Base-by-base conservation (phyloP, 2,888 invertebrate species). In the Ormyrus nitidulus region DNA sequence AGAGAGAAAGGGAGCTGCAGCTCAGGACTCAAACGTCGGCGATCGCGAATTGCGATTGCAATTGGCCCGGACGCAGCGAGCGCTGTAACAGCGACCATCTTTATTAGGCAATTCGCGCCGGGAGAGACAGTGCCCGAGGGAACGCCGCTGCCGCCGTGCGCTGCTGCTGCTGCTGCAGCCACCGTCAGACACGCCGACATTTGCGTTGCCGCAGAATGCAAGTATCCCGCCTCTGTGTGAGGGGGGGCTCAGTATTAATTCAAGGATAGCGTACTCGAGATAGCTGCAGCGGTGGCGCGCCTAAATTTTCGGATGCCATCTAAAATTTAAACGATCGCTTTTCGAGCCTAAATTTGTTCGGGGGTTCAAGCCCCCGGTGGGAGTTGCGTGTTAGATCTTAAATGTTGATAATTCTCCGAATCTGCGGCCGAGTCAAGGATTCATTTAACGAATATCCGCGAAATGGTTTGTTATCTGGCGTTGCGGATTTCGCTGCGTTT, bases 101-200 rank as follows among this genome's bases (percentile, higher is more conserved):
- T 77, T 80, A 80, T 80, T 80, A 77, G 73, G 73, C 73, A 73
- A 80, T 80, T 77, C 77, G 64, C 71, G 66, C 66, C 6, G 69
- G 64, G 68, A 54, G 65, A 72, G 68, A 64, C 72, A 34, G 77
- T 34, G 65, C 76, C 80, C 76, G 10, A 2, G 80, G 80, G 71
- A 80, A 53, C 49, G 10, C 5, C 9, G n/a, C 56, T 9, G 49
- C 19, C 19, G 19, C 19, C 19, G 19, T 19, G 19, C 59, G 46
- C 19, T 19, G 19, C 19, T 19, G 19, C 19, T 19, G 19, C 19
- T 19, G 19, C 19, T 19, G 19, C 19, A 19, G 19, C 19, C 19
- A 19, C 19, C 19, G 19, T 19, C 19, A 19, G 19, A 19, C 19
- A 19, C 19, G 19, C 19, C 19, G 19, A 19, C 19, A 19, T 19